Evolutionary conservation across 2,113 vertebrate species (phyloP), one percentile per base, ranked within the genome.

Genomic region (Perognathus longimembris): DNA sequence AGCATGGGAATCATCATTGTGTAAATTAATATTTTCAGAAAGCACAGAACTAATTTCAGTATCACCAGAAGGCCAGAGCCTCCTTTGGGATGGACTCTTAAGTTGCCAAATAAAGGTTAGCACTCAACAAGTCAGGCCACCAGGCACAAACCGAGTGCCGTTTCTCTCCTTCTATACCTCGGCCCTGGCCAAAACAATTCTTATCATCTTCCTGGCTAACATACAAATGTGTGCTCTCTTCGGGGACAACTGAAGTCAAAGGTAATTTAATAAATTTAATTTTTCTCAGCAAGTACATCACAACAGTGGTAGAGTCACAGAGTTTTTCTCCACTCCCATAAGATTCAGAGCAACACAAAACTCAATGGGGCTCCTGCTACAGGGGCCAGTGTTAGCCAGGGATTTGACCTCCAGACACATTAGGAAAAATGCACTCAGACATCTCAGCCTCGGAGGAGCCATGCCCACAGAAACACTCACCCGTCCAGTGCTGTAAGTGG

Each of bases 21-120:
- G 5, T 80, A 70, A 77, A 66, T 75, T 70, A 83, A 54, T 45
- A 59, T 59, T 40, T 95, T 74, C 26, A 28, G 66, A 84, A 89
- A 76, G 17, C 20, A 57, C 45, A 82, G 34, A 71, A 93, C 59
- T 45, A 78, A 91, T 45, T 24, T 36, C 57, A 21, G 21, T n/a
- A 61, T n/a, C n/a, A n/a, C 1, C 30, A 28, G 22, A 81, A 28
- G 14, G 40, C 2, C 7, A 92, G 21, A 61, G 14, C 22, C 10
- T 36, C 67, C 50, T 84, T 34, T 42, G 30, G 54, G 38, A 18
- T 78, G 11, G 38, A 63, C 26, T n/a, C 34, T 77, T 42, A 32
- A 34, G 26, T 12, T 34, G 45, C 36, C 32, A 4, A 64, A 45
- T 30, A 57, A n/a, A 91, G 30, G 20, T 38, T 22, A 70, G 18